phyloP scores from a whole-genome alignment of 1,140 invertebrate species.

The Lucilia sericata region DNA sequence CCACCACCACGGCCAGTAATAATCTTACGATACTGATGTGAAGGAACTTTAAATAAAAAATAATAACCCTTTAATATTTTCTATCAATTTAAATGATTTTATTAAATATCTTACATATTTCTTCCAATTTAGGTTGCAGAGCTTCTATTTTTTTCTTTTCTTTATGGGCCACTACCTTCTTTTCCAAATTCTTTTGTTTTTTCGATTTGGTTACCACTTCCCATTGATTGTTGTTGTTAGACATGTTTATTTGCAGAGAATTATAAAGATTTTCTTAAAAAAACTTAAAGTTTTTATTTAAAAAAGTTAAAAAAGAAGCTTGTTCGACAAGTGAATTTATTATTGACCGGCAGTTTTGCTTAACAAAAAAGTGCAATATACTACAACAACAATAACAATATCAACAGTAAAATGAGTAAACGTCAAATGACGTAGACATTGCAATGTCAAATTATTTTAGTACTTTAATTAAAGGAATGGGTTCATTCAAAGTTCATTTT shows the following conservation, averaged over 20 bases:
- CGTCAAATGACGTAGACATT: conserved; percentile 10
- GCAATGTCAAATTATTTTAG: background rate
- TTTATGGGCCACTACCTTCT: conserved; percentile 65
- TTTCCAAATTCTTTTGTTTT: conserved; percentile 73
- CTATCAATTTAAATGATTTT: background rate
- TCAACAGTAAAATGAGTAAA: background rate
- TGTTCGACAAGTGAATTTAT: background rate
- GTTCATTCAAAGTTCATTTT: background rate
- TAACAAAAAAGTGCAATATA: background rate
- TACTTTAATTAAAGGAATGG: background rate
- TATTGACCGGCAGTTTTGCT: background rate
- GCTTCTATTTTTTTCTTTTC: conserved; percentile 71
- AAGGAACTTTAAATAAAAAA: conserved; percentile 53
- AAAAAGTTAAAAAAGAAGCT: background rate
- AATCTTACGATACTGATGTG: conserved; percentile 56
- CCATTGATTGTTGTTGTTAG: conserved; percentile 74
- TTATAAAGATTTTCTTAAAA: background rate
- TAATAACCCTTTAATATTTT: background rate
- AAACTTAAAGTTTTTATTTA: background rate
- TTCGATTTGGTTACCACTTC: conserved; percentile 82
- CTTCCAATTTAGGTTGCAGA: conserved; percentile 75
- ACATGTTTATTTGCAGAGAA: background rate
- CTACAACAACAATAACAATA: background rate
- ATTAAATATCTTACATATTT: conserved; percentile 71
- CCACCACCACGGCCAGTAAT: conserved; percentile 50